These are phyloP conservation scores for Telmatochromis sp. DNA, from an alignment of 2,113 vertebrate genomes.

Conservation along the genomic window DNA sequence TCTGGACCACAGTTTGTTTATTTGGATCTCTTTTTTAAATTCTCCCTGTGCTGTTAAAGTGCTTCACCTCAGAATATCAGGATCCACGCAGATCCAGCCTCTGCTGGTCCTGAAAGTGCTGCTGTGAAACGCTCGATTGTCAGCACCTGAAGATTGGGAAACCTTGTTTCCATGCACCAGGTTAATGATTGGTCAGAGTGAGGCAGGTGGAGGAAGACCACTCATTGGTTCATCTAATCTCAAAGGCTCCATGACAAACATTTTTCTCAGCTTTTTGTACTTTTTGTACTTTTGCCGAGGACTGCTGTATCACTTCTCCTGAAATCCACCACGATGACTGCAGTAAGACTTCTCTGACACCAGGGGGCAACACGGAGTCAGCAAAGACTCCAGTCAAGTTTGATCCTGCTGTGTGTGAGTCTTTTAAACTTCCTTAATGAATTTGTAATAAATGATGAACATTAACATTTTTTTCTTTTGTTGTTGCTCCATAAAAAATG, in stretches of 20 bases:
- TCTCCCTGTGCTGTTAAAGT: accelerated
- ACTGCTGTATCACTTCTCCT: not conserved
- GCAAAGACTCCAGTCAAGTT: not conserved
- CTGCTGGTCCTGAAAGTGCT: not conserved
- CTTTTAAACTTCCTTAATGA: not conserved
- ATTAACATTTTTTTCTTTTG: accelerated
- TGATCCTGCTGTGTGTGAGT: no score
- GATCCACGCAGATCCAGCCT: not conserved
- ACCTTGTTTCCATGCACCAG: not conserved
- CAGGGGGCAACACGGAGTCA: not conserved
- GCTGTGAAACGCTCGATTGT: not conserved
- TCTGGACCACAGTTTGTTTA: not conserved
- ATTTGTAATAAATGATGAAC: not conserved
- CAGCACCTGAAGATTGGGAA: not conserved
- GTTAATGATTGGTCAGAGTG: not conserved
- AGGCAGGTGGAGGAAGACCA: not conserved
- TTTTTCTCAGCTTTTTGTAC: not conserved
- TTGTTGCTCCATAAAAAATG: not conserved
- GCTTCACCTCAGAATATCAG: not conserved
- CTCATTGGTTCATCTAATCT: not conserved
- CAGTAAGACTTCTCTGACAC: not conserved
- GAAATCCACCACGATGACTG: not conserved
- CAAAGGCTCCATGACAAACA: not conserved
- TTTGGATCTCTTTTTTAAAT: not conserved
- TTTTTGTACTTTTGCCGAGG: not conserved